phyloP scores from a whole-genome alignment of 2,888 invertebrate species.

The Drosophila suboccidentalis region DNA sequence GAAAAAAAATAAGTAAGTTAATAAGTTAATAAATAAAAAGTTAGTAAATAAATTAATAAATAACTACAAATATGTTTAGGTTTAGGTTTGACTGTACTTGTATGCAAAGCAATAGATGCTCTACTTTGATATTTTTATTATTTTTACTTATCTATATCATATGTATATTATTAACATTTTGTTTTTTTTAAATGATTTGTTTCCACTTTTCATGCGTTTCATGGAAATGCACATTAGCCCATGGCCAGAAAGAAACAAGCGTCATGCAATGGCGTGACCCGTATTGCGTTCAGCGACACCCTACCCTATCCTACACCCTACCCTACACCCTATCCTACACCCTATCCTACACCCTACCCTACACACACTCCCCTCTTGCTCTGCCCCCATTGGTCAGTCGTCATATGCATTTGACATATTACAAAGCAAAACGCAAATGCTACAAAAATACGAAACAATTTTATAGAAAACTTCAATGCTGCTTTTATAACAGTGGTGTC shows the following conservation, averaged over 20 bases:
- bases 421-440: background rate
- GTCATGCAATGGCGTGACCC: conserved; percentile 8
- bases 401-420: too few species aligned
- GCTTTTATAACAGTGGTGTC: background rate
- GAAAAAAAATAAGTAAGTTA: too few species aligned
- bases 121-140: background rate
- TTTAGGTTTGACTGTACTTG: background rate
- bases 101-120: background rate
- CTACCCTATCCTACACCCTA: background rate
- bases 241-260: background rate
- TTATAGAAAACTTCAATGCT: background rate
- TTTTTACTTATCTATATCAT: background rate
- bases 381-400: too few species aligned
- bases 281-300: conserved; percentile 8
- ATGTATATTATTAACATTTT: background rate
- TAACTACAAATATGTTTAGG: too few species aligned
- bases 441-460: background rate
- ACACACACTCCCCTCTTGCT: too few species aligned
- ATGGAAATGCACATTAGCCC: background rate
- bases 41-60: too few species aligned
- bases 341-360: too few species aligned
- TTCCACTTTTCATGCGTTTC: conserved; percentile 12
- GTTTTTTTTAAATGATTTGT: conserved; percentile 2
- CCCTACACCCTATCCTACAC: background rate
- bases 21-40: too few species aligned